phyloP scores from a whole-genome alignment of 2,797 vertebrate species.

The Rhincodon typus region DNA sequence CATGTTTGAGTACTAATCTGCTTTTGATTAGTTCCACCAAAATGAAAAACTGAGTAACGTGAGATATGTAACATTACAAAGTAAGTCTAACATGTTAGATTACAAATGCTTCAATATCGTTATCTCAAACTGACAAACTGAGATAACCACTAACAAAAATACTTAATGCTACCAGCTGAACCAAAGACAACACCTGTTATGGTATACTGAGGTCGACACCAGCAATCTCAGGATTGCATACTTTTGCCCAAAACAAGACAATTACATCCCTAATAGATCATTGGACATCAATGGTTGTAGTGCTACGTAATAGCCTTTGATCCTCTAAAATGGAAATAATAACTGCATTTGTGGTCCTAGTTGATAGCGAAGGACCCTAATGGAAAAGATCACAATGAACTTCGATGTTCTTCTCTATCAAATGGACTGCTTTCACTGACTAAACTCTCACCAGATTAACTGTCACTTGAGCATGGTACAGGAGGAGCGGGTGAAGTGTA shows the following conservation, averaged over 20 bases:
- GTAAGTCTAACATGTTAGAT: neutral
- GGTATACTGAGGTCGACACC: neutral
- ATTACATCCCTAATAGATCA: neutral
- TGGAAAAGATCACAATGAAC: neutral
- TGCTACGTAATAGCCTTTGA: neutral
- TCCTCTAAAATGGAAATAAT: neutral
- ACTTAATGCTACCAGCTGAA: neutral
- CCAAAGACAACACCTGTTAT: neutral
- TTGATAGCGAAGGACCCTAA: neutral
- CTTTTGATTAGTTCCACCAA: no score
- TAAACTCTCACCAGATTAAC: neutral
- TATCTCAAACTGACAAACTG: slow-evolving; percentile 8
- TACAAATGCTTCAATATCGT: neutral
- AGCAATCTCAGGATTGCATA: neutral
- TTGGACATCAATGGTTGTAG: neutral
- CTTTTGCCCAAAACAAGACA: neutral
- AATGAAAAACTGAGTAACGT: neutral
- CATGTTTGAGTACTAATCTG: no score
- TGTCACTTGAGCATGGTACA: neutral
- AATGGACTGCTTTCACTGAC: neutral
- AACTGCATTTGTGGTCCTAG: neutral
- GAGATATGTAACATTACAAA: neutral
- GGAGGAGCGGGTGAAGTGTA: neutral
- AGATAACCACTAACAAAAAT: neutral
- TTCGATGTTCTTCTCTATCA: neutral